Conservation (phyloP, 1,140 invertebrate genomes). For the Leptopilina clavipes region DNA sequence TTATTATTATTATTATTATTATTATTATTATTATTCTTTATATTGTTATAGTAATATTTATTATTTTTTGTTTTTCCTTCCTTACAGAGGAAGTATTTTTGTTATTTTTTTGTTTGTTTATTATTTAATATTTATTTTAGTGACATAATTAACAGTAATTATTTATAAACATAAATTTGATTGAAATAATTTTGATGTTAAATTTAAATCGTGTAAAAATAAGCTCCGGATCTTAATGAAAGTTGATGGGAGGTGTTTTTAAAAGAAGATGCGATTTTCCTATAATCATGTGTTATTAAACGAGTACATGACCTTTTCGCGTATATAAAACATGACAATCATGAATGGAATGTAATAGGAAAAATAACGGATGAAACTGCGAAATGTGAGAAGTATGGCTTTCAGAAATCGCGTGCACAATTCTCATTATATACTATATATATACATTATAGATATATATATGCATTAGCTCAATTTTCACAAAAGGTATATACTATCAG, state of each 20-base stretch:
- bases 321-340: conserved; percentile 14
- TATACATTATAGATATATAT: too few species aligned
- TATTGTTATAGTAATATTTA: too few species aligned
- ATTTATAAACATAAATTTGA: too few species aligned
- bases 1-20: too few species aligned
- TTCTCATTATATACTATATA: conserved; percentile 58
- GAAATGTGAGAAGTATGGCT: conserved; percentile 46
- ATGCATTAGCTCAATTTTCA: conserved; percentile 54
- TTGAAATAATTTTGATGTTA: too few species aligned
- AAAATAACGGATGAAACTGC: conserved; percentile 38
- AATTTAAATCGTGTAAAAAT: too few species aligned
- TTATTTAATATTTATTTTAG: too few species aligned
- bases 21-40: too few species aligned
- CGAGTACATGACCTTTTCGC: background rate
- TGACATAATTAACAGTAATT: too few species aligned
- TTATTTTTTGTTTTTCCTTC: too few species aligned
- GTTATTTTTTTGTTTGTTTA: too few species aligned
- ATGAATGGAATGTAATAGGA: conserved; percentile 20
- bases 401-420: conserved; percentile 66
- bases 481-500: conserved; percentile 61
- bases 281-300: background rate
- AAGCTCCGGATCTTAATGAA: background rate
- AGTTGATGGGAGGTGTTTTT: background rate
- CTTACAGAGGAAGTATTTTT: too few species aligned
- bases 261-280: background rate